A percentile compares a stretch with the other conserved stretches of the same genome.
phyloP scores from a whole-genome alignment of 2,888 invertebrate species.

The Papilio demoleus region DNA sequence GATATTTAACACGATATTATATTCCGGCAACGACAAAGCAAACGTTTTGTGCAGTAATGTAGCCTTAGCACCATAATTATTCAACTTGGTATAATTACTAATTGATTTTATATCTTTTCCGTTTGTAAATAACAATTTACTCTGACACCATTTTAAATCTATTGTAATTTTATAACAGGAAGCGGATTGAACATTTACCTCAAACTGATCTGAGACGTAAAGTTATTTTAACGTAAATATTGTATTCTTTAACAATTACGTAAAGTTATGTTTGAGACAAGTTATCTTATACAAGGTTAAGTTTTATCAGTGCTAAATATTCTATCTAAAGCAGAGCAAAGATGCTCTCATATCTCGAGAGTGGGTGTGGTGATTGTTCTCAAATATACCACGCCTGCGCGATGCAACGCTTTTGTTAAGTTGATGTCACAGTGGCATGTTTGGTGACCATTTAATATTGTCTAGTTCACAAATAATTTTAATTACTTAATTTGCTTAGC shows the following conservation, averaged over 20 bases:
- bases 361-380: slow-evolving; percentile 31
- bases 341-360: not conserved
- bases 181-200: not conserved
- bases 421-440: not conserved
- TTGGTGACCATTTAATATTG: not conserved
- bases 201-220: not conserved
- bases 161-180: not conserved
- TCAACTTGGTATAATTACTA: too few relatives aligned
- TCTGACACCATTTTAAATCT: not conserved
- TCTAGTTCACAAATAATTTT: not conserved
- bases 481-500: not conserved
- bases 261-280: slow-evolving; percentile 2
- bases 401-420: not conserved
- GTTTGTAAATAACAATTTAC: not conserved
- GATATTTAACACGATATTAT: too few relatives aligned
- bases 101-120: not conserved
- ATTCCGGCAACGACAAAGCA: too few relatives aligned
- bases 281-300: slow-evolving; percentile 11
- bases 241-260: not conserved
- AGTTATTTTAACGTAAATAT: slow-evolving; percentile 1
- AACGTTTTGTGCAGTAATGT: too few relatives aligned
- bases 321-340: slow-evolving; percentile 17
- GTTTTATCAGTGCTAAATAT: slow-evolving; percentile 13
- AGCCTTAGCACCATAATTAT: too few relatives aligned
- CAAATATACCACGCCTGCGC: slow-evolving; percentile 17